A percentile compares a stretch with the other conserved stretches of the same genome.
Conservation (phyloP, 2,888 invertebrate genomes). For the Agrochola lota region DNA sequence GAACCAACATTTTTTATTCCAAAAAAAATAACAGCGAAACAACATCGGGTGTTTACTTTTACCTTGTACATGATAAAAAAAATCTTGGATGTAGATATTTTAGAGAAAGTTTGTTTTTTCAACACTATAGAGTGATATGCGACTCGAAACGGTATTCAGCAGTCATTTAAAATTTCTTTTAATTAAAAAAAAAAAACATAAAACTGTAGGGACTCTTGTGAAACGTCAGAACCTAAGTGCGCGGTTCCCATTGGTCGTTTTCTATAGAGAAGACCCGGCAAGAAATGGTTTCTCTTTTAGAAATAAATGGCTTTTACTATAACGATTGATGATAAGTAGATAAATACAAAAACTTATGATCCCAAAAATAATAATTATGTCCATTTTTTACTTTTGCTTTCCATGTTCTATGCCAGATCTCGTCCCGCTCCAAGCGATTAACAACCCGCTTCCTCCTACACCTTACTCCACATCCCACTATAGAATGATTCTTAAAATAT, state of each 20-base stretch:
- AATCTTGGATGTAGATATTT: not conserved
- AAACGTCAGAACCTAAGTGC: too few species aligned
- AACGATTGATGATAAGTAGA: not conserved
- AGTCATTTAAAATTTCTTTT: not conserved
- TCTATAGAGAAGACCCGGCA: too few species aligned
- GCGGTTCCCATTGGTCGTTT: too few species aligned
- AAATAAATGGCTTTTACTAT: too few species aligned
- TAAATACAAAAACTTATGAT: not conserved
- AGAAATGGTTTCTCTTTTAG: too few species aligned
- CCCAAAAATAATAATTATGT: not conserved
- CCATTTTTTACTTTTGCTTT: not conserved
- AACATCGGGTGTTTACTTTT: too few species aligned
- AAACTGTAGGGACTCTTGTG: too few species aligned
- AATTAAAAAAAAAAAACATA: too few species aligned
- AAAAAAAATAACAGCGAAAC: too few species aligned
- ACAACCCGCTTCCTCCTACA: slow-evolving; percentile 26
- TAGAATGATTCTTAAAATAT: slow-evolving; percentile 70
- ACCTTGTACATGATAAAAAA: not conserved
- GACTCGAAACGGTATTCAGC: not conserved
- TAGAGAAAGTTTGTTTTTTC: not conserved
- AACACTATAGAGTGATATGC: not conserved
- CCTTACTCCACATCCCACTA: slow-evolving; percentile 39
- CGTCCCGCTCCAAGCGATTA: not conserved
- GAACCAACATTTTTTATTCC: too few species aligned
- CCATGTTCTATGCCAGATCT: not conserved